Conservation (phyloP, 2,797 vertebrate species). For the Hoplostethus atlanticus region DNA sequence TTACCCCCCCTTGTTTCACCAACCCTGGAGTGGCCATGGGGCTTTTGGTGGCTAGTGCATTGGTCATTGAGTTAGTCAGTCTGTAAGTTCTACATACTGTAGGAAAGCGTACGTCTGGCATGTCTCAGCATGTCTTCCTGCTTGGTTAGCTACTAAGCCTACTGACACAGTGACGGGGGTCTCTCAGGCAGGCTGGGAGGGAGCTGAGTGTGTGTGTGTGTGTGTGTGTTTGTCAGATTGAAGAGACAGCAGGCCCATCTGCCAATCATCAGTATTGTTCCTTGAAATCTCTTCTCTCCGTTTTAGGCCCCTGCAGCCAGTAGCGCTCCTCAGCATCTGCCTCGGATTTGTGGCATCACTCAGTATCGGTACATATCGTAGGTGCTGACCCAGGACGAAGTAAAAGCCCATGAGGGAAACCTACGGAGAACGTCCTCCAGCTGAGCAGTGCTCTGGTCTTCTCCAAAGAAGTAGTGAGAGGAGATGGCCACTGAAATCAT, state of each 20-base stretch:
- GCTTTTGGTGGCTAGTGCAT: conserved; percentile 22
- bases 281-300: conserved; percentile 25
- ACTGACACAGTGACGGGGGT: conserved; percentile 79
- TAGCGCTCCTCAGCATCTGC: conserved; percentile 71
- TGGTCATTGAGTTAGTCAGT: conserved; percentile 27
- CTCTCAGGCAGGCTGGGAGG: conserved; percentile 64
- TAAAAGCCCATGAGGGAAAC: conserved; percentile 93
- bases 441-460: conserved; percentile 87
- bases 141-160: conserved; percentile 60
- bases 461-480: conserved; percentile 92
- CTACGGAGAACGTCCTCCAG: conserved; percentile 84
- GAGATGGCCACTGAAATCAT: conserved; percentile 91
- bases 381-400: conserved; percentile 95
- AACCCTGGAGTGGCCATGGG: conserved; percentile 49
- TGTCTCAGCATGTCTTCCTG: conserved; percentile 38
- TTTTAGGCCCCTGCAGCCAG: conserved; percentile 15
- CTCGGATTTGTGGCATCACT: conserved; percentile 41
- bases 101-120: conserved; percentile 38
- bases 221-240: conserved; percentile 45
- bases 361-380: conserved; percentile 93
- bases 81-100: conserved; percentile 13
- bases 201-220: conserved; percentile 47
- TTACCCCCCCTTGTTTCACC: conserved; percentile 46
- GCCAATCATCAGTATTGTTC: conserved; percentile 28
- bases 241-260: conserved; percentile 44